Conservation (phyloP, 2,113 vertebrate species). For the Lucifuga dentata region DNA sequence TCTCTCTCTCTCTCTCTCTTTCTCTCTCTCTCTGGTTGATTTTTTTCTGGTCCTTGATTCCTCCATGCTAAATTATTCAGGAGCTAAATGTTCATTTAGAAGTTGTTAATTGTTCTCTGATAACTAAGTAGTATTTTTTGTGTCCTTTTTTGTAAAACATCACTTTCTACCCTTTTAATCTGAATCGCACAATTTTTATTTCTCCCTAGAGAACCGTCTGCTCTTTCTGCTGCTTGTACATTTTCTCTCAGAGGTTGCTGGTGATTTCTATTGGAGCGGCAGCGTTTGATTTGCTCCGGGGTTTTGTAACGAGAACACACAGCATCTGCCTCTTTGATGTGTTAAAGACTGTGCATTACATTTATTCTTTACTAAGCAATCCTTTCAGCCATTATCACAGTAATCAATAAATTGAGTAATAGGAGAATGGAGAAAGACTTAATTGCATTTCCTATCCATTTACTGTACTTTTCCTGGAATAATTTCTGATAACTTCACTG, state of each 20-base stretch:
- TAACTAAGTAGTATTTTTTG: too few species aligned
- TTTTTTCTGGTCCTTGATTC: too few species aligned
- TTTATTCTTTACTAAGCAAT: slow-evolving; percentile 37
- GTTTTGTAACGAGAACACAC: slow-evolving; percentile 41
- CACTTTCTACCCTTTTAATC: too few species aligned
- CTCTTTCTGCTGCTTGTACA: slow-evolving; percentile 9
- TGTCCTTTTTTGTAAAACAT: too few species aligned
- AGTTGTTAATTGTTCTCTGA: too few species aligned
- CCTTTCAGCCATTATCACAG: slow-evolving; percentile 39
- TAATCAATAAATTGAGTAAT: slow-evolving; percentile 58
- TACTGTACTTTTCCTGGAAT: slow-evolving; percentile 34
- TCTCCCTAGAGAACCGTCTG: background rate
- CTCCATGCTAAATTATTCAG: too few species aligned
- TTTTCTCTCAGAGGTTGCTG: slow-evolving; percentile 1
- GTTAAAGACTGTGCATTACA: slow-evolving; percentile 50
- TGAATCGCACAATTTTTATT: background rate
- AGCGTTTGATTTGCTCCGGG: slow-evolving; percentile 36
- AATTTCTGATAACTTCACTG: background rate
- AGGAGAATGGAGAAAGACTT: slow-evolving; percentile 26
- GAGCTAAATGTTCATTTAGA: too few species aligned
- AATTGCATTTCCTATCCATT: slow-evolving; percentile 44
- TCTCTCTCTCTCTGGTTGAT: too few species aligned
- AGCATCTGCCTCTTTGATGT: slow-evolving; percentile 56
- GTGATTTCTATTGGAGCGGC: slow-evolving; percentile 12
- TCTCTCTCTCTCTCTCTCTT: too few species aligned